Evolutionary conservation across 1,140 invertebrate genomes (phyloP).

Genomic region (Brachionus plicatilis): DNA sequence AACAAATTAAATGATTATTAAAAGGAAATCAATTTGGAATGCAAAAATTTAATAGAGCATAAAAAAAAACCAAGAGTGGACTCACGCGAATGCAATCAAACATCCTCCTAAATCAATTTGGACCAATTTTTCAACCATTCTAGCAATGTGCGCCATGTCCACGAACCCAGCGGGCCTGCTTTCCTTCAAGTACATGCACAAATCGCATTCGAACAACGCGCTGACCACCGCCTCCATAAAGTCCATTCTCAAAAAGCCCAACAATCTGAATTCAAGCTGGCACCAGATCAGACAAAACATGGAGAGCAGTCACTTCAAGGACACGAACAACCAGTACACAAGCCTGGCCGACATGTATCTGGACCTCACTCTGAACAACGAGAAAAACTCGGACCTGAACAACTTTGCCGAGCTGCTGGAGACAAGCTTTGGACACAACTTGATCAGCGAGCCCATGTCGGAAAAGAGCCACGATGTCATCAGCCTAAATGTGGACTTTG

Average conservation of each 20-base stretch:
- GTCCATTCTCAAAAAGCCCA: constrained; percentile 21
- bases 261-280: neutral
- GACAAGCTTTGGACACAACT: neutral
- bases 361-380: neutral
- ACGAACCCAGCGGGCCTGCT: neutral
- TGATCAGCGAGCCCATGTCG: neutral
- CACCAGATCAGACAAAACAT: neutral
- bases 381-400: neutral
- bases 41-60: constrained; percentile 30
- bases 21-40: constrained; percentile 29
- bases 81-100: neutral
- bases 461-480: neutral
- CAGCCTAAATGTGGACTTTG: constrained; percentile 10
- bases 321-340: neutral
- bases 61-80: neutral
- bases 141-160: no score
- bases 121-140: no score
- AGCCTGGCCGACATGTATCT: constrained; percentile 22
- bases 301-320: neutral
- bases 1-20: neutral
- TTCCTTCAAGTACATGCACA: neutral
- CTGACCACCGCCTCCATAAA: neutral
- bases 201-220: neutral
- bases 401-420: neutral
- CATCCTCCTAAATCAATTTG: no score